Conservation (phyloP, 2,797 vertebrate species). For the Sarcophilus harrisii region DNA sequence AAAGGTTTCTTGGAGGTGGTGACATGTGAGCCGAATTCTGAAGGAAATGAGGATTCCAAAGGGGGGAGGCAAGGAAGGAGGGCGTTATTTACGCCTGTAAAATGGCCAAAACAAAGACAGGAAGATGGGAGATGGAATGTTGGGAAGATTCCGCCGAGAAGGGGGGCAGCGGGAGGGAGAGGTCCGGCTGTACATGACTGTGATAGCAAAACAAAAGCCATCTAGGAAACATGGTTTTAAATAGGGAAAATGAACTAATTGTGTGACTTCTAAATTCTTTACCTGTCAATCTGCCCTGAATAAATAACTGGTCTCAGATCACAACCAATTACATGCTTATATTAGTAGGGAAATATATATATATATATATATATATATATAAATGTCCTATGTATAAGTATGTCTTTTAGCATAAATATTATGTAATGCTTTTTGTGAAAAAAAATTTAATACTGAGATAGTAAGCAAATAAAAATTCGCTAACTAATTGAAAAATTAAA, state of each 20-base stretch:
- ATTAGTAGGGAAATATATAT: too few species aligned
- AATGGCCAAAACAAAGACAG: background rate
- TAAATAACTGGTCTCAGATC: background rate
- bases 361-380: too few species aligned
- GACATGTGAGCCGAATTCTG: background rate
- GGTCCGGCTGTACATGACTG: background rate
- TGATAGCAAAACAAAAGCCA: background rate
- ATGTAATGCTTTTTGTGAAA: too few species aligned
- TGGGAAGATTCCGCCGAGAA: background rate
- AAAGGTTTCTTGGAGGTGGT: background rate
- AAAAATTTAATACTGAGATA: too few species aligned
- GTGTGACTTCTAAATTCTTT: background rate
- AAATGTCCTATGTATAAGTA: too few species aligned
- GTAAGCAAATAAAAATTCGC: too few species aligned
- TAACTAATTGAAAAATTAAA: background rate
- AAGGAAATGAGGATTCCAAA: background rate
- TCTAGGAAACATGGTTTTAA: background rate
- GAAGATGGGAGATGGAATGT: background rate
- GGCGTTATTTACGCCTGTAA: background rate
- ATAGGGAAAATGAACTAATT: background rate
- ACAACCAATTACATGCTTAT: too few species aligned
- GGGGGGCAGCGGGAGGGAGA: background rate
- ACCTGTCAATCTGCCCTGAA: background rate
- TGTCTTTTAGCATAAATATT: too few species aligned
- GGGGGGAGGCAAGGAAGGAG: background rate